phyloP scores from a whole-genome alignment of 2,797 vertebrate genomes.

The Thamnophis elegans region DNA sequence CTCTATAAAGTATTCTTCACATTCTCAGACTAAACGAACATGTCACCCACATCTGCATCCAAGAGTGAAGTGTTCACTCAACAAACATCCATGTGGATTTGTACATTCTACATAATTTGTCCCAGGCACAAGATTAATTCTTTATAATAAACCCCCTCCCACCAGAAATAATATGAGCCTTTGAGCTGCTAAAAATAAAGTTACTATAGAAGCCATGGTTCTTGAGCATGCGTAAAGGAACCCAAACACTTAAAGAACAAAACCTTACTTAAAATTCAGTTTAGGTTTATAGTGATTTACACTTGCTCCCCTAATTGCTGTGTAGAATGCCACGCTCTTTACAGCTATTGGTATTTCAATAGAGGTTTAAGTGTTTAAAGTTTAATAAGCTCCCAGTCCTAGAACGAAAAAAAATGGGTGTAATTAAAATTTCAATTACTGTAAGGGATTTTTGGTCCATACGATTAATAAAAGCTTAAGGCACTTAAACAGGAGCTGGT shows the following conservation, averaged over 20 bases:
- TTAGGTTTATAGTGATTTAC: conserved; percentile 69
- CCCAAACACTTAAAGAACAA: conserved; percentile 41
- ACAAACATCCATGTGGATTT: not conserved
- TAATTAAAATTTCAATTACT: conserved; percentile 78
- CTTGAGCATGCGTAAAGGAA: conserved; percentile 6
- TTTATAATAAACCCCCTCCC: not conserved
- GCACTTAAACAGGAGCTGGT: conserved; percentile 65
- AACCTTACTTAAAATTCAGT: conserved; percentile 76
- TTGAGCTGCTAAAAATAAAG: not conserved
- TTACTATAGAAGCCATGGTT: conserved; percentile 47
- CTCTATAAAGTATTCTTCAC: not conserved
- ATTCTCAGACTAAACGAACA: not conserved
- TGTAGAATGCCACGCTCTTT: conserved; percentile 68
- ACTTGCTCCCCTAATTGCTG: conserved; percentile 70
- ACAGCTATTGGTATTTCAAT: conserved; percentile 72
- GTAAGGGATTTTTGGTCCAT: conserved; percentile 40
- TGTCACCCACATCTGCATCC: not conserved
- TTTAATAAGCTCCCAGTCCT: conserved; percentile 72
- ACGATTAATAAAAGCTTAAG: conserved; percentile 75
- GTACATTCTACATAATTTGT: not conserved
- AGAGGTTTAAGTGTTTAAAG: conserved; percentile 71
- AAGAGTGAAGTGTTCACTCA: not conserved
- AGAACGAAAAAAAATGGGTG: conserved; percentile 60
- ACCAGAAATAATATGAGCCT: not conserved
- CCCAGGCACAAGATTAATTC: not conserved